A percentile compares a stretch with the other conserved stretches of the same genome.
phyloP scores from a whole-genome alignment of 2,888 invertebrate species.

The Reticulitermes lucifugus region DNA sequence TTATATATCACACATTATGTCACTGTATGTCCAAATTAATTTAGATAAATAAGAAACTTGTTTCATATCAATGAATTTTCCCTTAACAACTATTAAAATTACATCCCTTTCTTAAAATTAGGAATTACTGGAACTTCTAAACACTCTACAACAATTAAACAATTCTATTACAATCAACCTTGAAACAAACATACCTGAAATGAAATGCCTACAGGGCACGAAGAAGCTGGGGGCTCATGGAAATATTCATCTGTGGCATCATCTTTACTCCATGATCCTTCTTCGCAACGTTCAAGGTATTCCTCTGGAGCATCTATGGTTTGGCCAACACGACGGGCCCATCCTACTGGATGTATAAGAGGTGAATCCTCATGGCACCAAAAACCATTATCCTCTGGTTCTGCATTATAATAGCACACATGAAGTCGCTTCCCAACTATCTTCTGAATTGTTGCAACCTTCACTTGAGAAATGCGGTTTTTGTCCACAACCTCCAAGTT shows the following conservation, averaged over 20 bases:
- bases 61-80: too few species aligned
- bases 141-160: too few species aligned
- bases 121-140: too few species aligned
- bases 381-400: slow-evolving; percentile 70
- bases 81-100: too few species aligned
- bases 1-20: too few species aligned
- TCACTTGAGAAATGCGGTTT: slow-evolving; percentile 91
- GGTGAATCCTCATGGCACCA: slow-evolving; percentile 98
- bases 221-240: slow-evolving; percentile 61
- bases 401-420: slow-evolving; percentile 85
- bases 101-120: too few species aligned
- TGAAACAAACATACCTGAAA: slow-evolving; percentile 15
- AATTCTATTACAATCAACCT: too few species aligned
- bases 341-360: slow-evolving; percentile 95
- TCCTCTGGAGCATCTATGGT: slow-evolving; percentile 85
- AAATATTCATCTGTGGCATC: slow-evolving; percentile 88
- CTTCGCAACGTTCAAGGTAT: slow-evolving; percentile 80
- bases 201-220: background rate
- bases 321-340: slow-evolving; percentile 93
- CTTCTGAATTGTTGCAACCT: slow-evolving; percentile 87
- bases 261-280: slow-evolving; percentile 76
- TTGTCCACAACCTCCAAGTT: slow-evolving; percentile 83
- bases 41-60: too few species aligned
- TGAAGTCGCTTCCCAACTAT: slow-evolving; percentile 93
- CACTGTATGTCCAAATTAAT: too few species aligned